These are phyloP conservation scores for Morelia viridis DNA, from an alignment of 2,797 vertebrate genomes.

Conservation along the genomic window DNA sequence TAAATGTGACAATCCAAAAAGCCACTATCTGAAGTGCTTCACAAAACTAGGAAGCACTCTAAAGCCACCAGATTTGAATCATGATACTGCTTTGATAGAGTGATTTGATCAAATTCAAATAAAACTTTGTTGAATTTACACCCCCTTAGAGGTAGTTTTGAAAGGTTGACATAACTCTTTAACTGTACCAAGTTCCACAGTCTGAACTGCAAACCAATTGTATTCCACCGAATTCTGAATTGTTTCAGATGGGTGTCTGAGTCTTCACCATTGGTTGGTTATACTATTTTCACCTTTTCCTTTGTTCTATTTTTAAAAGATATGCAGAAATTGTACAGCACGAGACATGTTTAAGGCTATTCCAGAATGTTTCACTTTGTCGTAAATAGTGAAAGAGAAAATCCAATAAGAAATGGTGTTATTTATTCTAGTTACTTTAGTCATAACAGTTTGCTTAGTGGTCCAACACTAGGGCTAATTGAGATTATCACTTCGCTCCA, in stretches of 20 bases:
- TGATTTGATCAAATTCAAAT: neutral
- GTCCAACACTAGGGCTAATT: neutral
- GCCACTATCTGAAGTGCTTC: neutral
- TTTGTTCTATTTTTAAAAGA: neutral
- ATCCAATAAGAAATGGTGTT: neutral
- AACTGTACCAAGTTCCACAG: neutral
- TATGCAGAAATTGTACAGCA: neutral
- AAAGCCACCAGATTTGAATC: neutral
- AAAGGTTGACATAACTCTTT: neutral
- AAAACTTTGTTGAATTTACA: neutral
- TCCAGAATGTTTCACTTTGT: neutral
- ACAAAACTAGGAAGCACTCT: neutral
- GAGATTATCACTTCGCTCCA: neutral
- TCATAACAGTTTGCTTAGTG: constrained; percentile 12
- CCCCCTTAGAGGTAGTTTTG: neutral
- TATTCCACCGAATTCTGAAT: neutral
- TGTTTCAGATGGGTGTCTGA: neutral
- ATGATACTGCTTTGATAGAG: neutral
- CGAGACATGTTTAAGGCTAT: neutral
- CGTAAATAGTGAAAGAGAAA: neutral
- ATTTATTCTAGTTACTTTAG: constrained; percentile 8
- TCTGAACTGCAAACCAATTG: neutral
- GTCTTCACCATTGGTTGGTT: neutral
- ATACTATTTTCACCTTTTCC: neutral
- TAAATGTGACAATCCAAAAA: neutral